Conservation (phyloP, 2,888 invertebrate species). For the Cheilosia urbana region DNA sequence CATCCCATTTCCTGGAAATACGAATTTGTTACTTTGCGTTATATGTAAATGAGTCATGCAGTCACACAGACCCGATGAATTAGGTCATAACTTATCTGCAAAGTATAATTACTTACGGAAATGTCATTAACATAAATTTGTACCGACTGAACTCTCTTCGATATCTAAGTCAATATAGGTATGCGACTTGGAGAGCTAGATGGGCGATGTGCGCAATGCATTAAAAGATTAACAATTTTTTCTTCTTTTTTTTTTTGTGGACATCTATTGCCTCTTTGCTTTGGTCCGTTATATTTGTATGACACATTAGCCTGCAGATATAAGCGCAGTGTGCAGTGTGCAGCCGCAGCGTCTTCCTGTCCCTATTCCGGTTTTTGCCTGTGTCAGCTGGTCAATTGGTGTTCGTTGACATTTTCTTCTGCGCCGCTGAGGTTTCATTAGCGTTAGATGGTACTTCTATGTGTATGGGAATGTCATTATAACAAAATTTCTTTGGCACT, state of each 20-base stretch:
- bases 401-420: background rate
- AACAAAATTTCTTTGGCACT: too few relatives aligned
- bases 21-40: constrained; percentile 10
- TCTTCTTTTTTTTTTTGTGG: background rate
- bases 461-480: too few relatives aligned
- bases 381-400: background rate
- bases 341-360: constrained; percentile 31
- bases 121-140: constrained; percentile 48
- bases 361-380: constrained; percentile 36
- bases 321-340: constrained; percentile 8
- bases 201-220: background rate
- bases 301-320: constrained; percentile 25
- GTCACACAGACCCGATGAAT: constrained; percentile 25
- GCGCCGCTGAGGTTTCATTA: too few relatives aligned
- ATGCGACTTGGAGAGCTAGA: background rate
- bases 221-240: background rate
- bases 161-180: constrained; percentile 51
- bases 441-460: too few relatives aligned
- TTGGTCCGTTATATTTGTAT: constrained; percentile 22
- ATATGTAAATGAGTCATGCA: constrained; percentile 50
- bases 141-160: constrained; percentile 37
- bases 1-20: constrained; percentile 69
- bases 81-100: constrained; percentile 60
- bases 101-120: constrained; percentile 61
- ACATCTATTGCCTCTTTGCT: background rate